Evolutionary conservation across 2,797 vertebrate species (phyloP).

Genomic region (Pipistrellus pygmaeus): DNA sequence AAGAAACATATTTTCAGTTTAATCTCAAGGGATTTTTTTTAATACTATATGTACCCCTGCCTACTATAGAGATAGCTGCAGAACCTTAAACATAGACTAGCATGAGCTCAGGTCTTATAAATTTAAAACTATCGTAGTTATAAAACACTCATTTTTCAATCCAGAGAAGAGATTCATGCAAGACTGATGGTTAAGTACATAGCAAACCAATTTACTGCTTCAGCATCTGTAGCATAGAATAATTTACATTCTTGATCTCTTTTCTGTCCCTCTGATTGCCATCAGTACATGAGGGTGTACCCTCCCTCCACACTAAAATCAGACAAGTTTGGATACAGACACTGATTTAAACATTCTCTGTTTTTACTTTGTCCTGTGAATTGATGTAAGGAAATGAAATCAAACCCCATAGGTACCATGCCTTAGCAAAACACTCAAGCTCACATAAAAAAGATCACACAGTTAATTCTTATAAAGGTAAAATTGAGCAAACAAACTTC

Average conservation of each 20-base stretch:
- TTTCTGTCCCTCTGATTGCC: not conserved
- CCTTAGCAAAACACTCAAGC: not conserved
- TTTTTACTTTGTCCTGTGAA: not conserved
- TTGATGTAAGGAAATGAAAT: not conserved
- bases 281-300: too few relatives aligned
- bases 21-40: conserved; percentile 22
- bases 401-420: not conserved
- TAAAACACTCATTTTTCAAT: conserved; percentile 57
- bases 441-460: not conserved
- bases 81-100: conserved; percentile 56
- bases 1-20: conserved; percentile 9
- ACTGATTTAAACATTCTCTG: not conserved
- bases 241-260: not conserved
- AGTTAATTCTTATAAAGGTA: not conserved
- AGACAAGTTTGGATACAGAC: not conserved
- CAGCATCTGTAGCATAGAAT: not conserved
- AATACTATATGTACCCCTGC: not conserved
- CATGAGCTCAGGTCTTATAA: conserved; percentile 50
- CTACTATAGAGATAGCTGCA: conserved; percentile 37
- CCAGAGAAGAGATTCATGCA: conserved; percentile 16
- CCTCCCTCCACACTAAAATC: not conserved
- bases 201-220: not conserved
- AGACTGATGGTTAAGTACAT: conserved; percentile 29
- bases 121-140: conserved; percentile 54
- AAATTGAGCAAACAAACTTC: not conserved